A percentile compares a stretch with the other conserved stretches of the same genome.
Evolutionary conservation across 2,113 vertebrate species (phyloP).

Genomic region (Rafetus swinhoei): DNA sequence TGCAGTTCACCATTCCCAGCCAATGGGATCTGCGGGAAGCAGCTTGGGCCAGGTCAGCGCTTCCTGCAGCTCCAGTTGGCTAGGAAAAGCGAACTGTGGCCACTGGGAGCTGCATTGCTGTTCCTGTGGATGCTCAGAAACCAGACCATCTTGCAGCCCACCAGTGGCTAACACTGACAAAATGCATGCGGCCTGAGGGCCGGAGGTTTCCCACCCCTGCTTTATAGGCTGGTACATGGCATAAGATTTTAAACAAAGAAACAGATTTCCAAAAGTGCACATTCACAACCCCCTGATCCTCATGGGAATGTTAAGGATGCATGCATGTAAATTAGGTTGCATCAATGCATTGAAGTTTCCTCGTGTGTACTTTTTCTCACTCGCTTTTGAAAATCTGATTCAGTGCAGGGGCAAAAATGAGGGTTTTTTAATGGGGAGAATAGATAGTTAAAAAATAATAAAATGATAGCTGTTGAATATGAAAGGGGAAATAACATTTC

Average conservation of each 20-base stretch:
- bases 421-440: background rate
- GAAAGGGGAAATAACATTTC: too few relatives aligned
- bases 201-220: too few relatives aligned
- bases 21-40: too few relatives aligned
- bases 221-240: background rate
- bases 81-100: too few relatives aligned
- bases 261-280: background rate
- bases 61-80: too few relatives aligned
- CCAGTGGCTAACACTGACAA: too few relatives aligned
- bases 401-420: background rate
- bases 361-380: background rate
- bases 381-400: background rate
- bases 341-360: background rate
- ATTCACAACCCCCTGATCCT: background rate
- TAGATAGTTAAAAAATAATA: background rate
- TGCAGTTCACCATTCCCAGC: too few relatives aligned
- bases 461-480: background rate
- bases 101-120: too few relatives aligned
- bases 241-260: background rate
- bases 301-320: background rate
- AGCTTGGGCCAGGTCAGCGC: too few relatives aligned
- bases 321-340: background rate
- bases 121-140: too few relatives aligned
- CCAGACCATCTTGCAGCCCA: too few relatives aligned
- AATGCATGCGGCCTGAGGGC: too few relatives aligned